phyloP scores from a whole-genome alignment of 92 coral and sea anemone genomes.

The Porites cylindrica region DNA sequence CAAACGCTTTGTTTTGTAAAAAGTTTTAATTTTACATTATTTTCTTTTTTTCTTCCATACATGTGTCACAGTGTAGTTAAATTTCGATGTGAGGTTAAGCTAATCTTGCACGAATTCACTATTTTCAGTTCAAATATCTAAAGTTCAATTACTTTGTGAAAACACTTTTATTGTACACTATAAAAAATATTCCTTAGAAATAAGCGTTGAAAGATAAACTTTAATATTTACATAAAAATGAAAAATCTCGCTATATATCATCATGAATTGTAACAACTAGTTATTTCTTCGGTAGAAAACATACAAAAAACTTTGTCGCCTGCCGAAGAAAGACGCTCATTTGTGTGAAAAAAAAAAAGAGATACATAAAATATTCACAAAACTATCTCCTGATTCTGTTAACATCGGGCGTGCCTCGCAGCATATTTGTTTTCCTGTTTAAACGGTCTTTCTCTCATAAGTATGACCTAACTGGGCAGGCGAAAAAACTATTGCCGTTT shows the following conservation, averaged over 20 bases:
- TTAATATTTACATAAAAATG: slow-evolving; percentile 22
- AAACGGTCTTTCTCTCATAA: slow-evolving; percentile 16
- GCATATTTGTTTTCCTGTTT: slow-evolving; percentile 18
- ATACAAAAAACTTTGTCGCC: slow-evolving; percentile 2
- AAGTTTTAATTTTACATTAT: slow-evolving; percentile 29
- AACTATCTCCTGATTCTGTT: not conserved
- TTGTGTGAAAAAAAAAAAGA: slow-evolving; percentile 6
- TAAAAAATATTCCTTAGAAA: slow-evolving; percentile 26
- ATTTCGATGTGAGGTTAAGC: not conserved
- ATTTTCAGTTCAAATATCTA: slow-evolving; percentile 5
- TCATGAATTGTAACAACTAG: slow-evolving; percentile 9
- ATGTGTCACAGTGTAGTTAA: slow-evolving; percentile 4
- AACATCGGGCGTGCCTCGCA: slow-evolving; percentile 27
- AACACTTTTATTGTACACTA: not conserved
- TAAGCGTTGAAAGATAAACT: not conserved
- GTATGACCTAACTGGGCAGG: slow-evolving; percentile 1
- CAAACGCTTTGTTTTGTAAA: slow-evolving; percentile 27
- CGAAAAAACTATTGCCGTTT: too few species aligned
- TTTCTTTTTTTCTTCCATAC: not conserved
- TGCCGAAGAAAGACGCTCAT: not conserved
- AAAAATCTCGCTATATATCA: not conserved
- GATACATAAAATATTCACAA: slow-evolving; percentile 51
- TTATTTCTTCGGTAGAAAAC: slow-evolving; percentile 20
- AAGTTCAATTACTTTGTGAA: slow-evolving; percentile 12
- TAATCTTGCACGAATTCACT: not conserved